These are phyloP conservation scores for Petrocephalus zakoni DNA, from an alignment of 2,113 vertebrate species.

Conservation along the genomic window DNA sequence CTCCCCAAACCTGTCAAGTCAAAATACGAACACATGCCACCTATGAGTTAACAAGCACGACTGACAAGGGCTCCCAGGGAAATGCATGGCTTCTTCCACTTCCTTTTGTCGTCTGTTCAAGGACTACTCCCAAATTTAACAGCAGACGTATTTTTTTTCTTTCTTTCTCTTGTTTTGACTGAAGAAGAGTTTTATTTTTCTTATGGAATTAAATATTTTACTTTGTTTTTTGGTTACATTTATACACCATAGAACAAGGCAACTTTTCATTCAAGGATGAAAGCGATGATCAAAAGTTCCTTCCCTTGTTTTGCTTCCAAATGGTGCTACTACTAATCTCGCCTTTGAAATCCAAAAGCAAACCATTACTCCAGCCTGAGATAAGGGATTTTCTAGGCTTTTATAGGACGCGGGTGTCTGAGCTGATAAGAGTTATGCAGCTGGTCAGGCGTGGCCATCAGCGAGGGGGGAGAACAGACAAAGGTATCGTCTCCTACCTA, in stretches of 20 bases:
- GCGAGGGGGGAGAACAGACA: neutral
- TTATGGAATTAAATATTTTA: neutral
- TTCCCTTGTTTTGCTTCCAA: neutral
- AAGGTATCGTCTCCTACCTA: constrained; percentile 55
- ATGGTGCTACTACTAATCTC: neutral
- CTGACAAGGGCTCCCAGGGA: neutral
- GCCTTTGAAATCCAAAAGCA: neutral
- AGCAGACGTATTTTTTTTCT: neutral
- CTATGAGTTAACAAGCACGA: neutral
- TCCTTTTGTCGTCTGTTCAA: neutral
- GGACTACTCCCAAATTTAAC: neutral
- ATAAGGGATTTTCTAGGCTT: neutral
- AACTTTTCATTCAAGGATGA: neutral
- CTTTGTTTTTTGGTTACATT: neutral
- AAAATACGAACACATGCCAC: neutral
- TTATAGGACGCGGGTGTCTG: neutral
- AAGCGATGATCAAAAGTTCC: neutral
- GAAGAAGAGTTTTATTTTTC: neutral
- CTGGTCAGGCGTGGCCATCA: neutral
- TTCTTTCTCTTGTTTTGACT: neutral
- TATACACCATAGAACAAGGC: neutral
- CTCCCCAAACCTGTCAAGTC: constrained; percentile 53
- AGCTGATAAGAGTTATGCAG: neutral
- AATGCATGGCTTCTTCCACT: neutral
- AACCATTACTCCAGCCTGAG: neutral